phyloP scores from a whole-genome alignment of 2,888 invertebrate species.

The Lagria hirta region DNA sequence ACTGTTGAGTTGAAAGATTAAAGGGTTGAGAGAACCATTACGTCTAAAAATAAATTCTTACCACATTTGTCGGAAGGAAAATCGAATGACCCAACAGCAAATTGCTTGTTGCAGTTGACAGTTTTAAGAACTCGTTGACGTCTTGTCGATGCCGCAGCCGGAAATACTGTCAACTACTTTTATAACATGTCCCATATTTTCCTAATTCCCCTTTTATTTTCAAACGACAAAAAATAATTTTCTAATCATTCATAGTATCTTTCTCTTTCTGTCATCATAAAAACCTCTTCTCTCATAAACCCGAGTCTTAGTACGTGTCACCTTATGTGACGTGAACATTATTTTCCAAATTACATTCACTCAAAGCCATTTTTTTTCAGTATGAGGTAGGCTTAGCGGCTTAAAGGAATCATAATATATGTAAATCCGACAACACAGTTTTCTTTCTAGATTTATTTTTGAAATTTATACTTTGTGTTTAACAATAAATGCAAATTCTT shows the following conservation, averaged over 20 bases:
- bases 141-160: constrained; percentile 34
- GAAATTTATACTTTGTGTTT: constrained; percentile 39
- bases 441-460: constrained; percentile 40
- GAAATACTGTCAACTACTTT: constrained; percentile 38
- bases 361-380: constrained; percentile 26
- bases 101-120: constrained; percentile 41
- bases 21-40: too few species aligned
- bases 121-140: constrained; percentile 41
- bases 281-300: too few species aligned
- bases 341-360: constrained; percentile 3
- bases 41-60: constrained; percentile 9
- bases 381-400: constrained; percentile 16
- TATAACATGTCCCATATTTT: constrained; percentile 33
- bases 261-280: constrained; percentile 15
- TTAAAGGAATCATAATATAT: constrained; percentile 27
- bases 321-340: constrained; percentile 14
- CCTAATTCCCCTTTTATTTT: constrained; percentile 13
- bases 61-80: constrained; percentile 10
- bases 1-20: too few species aligned
- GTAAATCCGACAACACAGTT: constrained; percentile 34
- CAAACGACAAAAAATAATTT: constrained; percentile 18
- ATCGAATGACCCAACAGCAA: too few species aligned
- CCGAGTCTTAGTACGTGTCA: constrained; percentile 18
- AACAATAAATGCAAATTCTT: too few species aligned
- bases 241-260: too few species aligned